These are phyloP conservation scores for Dinoponera quadriceps DNA, from an alignment of 1,140 invertebrate species.

Conservation along the genomic window DNA sequence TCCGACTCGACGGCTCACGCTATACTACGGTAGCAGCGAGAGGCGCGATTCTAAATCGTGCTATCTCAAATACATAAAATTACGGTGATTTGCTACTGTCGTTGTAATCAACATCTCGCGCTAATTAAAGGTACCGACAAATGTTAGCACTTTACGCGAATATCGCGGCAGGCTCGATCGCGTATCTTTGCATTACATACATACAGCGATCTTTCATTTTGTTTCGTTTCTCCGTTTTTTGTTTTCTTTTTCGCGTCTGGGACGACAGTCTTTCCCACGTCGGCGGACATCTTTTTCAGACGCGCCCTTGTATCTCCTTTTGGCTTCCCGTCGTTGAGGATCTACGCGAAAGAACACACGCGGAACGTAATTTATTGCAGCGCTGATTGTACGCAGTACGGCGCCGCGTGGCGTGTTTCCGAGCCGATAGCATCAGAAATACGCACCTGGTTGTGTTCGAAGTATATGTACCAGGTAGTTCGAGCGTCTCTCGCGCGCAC, in stretches of 20 bases:
- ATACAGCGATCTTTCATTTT: constrained; percentile 3
- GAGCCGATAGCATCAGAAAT: constrained; percentile 70
- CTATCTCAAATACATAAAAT: background rate
- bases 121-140: background rate
- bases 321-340: constrained; percentile 66
- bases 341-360: constrained; percentile 68
- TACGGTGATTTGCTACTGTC: background rate
- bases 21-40: background rate
- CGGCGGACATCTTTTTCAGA: constrained; percentile 26
- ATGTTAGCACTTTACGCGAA: background rate
- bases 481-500: constrained; percentile 43
- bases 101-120: background rate
- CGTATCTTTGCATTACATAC: constrained; percentile 5
- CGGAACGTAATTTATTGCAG: constrained; percentile 71
- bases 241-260: background rate
- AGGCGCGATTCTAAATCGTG: background rate
- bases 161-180: background rate
- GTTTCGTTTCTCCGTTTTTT: background rate
- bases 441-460: constrained; percentile 68
- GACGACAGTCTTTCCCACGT: constrained; percentile 22
- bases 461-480: constrained; percentile 50
- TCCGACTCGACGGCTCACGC: too few species aligned
- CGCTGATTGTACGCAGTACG: constrained; percentile 73
- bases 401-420: constrained; percentile 72
- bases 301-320: constrained; percentile 15